These are phyloP conservation scores for Semaprochilodus insignis DNA, from an alignment of 2,797 vertebrate genomes.

Conservation along the genomic window DNA sequence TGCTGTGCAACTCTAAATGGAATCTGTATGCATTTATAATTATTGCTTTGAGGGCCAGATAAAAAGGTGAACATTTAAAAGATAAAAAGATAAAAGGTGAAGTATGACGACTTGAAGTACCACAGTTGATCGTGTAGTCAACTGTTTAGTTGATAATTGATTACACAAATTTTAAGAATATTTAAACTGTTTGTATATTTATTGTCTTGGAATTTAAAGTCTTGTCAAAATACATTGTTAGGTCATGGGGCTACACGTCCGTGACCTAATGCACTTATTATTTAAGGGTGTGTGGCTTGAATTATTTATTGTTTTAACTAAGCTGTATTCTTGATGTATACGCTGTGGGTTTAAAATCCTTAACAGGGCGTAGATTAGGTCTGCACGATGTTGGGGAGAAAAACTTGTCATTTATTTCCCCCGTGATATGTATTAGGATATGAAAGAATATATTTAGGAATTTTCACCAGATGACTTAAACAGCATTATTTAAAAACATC, in stretches of 20 bases:
- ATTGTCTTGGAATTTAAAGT: too few relatives aligned
- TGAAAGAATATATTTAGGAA: too few relatives aligned
- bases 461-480: too few relatives aligned
- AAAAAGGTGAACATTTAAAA: too few relatives aligned
- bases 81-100: not conserved
- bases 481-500: too few relatives aligned
- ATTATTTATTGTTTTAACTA: slow-evolving; percentile 28
- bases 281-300: not conserved
- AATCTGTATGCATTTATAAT: not conserved
- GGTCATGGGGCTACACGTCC: not conserved
- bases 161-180: not conserved
- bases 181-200: not conserved
- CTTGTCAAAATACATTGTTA: too few relatives aligned
- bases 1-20: not conserved
- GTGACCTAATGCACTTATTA: slow-evolving; percentile 19
- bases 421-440: too few relatives aligned
- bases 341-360: not conserved
- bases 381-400: too few relatives aligned
- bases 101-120: too few relatives aligned
- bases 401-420: too few relatives aligned
- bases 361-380: not conserved
- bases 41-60: not conserved
- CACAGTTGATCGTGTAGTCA: not conserved
- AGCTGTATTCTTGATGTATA: slow-evolving; percentile 10
- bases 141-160: not conserved